These are phyloP conservation scores for Sepiola atlantica DNA, from an alignment of 2,888 invertebrate species.

Conservation along the genomic window DNA sequence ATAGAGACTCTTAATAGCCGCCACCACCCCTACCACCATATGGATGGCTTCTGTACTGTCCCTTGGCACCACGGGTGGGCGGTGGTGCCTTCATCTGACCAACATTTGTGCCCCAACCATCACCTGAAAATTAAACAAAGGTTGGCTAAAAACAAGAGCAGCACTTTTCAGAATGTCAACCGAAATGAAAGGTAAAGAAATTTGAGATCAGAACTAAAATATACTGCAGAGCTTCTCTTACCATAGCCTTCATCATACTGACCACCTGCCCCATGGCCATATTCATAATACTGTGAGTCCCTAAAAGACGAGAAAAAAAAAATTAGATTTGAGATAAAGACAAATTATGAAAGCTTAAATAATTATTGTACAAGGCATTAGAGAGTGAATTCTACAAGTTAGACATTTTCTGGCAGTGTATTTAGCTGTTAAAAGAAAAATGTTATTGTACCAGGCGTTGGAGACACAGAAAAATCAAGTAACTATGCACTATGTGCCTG, in stretches of 20 bases:
- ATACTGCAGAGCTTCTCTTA: slow-evolving; percentile 48
- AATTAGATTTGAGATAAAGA: neutral
- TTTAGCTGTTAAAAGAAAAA: no score
- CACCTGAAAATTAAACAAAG: slow-evolving; percentile 47
- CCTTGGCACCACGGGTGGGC: slow-evolving; percentile 54
- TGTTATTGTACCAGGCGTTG: slow-evolving; percentile 32
- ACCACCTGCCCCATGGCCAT: slow-evolving; percentile 62
- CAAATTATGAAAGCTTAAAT: no score
- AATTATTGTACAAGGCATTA: neutral
- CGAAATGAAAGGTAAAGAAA: neutral
- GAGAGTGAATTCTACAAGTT: neutral
- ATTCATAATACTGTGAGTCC: slow-evolving; percentile 68
- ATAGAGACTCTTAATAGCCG: slow-evolving; percentile 3
- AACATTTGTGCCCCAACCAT: slow-evolving; percentile 48
- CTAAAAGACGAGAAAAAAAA: slow-evolving; percentile 52
- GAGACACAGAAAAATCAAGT: slow-evolving; percentile 8
- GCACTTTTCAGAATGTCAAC: neutral
- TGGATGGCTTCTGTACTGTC: slow-evolving; percentile 57
- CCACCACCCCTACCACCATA: slow-evolving; percentile 55
- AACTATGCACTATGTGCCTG: slow-evolving; percentile 40
- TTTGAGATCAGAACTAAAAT: neutral
- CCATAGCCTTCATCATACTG: slow-evolving; percentile 57
- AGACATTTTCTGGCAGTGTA: neutral
- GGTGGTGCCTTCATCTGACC: slow-evolving; percentile 54
- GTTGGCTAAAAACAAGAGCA: neutral